Evolutionary conservation across 2,888 invertebrate genomes (phyloP).

Genomic region (Drosophila pseudotalamancana): DNA sequence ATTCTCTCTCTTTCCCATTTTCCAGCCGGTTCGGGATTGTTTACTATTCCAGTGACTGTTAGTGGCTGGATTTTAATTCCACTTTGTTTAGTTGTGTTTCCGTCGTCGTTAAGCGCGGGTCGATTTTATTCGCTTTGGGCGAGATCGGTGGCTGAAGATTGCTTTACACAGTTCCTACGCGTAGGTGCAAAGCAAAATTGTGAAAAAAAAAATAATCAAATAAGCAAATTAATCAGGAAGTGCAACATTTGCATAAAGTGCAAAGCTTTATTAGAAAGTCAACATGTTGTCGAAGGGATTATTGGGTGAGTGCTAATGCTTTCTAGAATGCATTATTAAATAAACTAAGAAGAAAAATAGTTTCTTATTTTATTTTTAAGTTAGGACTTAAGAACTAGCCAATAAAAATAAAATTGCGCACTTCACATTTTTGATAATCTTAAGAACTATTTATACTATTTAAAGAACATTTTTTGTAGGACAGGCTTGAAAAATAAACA

Average conservation of each 20-base stretch:
- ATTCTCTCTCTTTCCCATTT: neutral
- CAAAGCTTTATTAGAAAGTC: neutral
- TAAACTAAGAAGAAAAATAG: neutral
- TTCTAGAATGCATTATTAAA: neutral
- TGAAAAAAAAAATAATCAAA: constrained; percentile 1
- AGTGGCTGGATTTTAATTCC: constrained; percentile 18
- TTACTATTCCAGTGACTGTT: constrained; percentile 30
- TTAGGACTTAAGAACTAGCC: too few species aligned
- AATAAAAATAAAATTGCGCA: too few species aligned
- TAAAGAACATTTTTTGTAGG: too few species aligned
- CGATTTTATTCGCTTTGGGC: constrained; percentile 21
- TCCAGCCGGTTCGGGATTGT: constrained; percentile 14
- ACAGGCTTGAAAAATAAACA: too few species aligned
- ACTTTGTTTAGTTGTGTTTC: constrained; percentile 52
- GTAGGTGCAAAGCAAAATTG: constrained; percentile 26
- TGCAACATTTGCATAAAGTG: constrained; percentile 25
- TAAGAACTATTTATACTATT: too few species aligned
- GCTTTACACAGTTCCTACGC: constrained; percentile 13
- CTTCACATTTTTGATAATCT: too few species aligned
- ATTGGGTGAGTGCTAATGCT: constrained; percentile 46
- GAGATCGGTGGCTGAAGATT: constrained; percentile 29
- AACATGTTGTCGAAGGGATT: constrained; percentile 57
- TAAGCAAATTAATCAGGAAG: constrained; percentile 26
- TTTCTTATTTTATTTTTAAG: too few species aligned
- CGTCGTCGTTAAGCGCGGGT: constrained; percentile 55